phyloP scores from a whole-genome alignment of 2,797 vertebrate genomes.

The Hapalemur alaotrensis region DNA sequence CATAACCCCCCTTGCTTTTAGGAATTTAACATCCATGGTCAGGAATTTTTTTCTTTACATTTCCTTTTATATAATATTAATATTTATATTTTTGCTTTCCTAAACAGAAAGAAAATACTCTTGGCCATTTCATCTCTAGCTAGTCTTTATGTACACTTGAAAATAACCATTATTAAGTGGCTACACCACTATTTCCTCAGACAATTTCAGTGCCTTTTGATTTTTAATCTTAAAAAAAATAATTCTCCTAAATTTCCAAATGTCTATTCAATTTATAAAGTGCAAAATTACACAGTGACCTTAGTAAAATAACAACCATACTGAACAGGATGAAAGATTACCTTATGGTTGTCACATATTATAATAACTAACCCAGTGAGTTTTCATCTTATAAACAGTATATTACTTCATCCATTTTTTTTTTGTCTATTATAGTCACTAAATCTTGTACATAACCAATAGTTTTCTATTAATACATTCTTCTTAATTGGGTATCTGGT shows the following conservation, averaged over 20 bases:
- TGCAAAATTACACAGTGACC: slow-evolving; percentile 14
- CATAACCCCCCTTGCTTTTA: slow-evolving; percentile 28
- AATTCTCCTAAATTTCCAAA: neutral
- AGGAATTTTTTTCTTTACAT: slow-evolving; percentile 34
- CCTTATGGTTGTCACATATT: neutral
- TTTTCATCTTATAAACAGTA: slow-evolving; percentile 43
- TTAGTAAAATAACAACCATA: slow-evolving; percentile 19
- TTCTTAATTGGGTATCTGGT: neutral
- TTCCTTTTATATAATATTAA: neutral
- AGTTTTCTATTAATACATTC: slow-evolving; percentile 11
- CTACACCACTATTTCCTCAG: neutral
- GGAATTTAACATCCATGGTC: neutral
- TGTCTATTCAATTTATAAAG: slow-evolving; percentile 33
- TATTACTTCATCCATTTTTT: slow-evolving; percentile 34
- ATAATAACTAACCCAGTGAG: neutral
- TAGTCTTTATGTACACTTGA: neutral
- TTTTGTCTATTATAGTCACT: neutral
- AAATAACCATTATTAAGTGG: neutral
- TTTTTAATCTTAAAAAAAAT: slow-evolving; percentile 9
- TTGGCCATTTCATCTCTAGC: neutral
- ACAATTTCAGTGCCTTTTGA: slow-evolving; percentile 24
- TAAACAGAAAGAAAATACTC: slow-evolving; percentile 31
- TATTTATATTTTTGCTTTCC: slow-evolving; percentile 13
- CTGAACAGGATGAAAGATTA: slow-evolving; percentile 34
- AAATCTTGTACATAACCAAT: neutral